Base-by-base conservation (phyloP, 2,113 vertebrate species). In the Thryonomys swinderianus region DNA sequence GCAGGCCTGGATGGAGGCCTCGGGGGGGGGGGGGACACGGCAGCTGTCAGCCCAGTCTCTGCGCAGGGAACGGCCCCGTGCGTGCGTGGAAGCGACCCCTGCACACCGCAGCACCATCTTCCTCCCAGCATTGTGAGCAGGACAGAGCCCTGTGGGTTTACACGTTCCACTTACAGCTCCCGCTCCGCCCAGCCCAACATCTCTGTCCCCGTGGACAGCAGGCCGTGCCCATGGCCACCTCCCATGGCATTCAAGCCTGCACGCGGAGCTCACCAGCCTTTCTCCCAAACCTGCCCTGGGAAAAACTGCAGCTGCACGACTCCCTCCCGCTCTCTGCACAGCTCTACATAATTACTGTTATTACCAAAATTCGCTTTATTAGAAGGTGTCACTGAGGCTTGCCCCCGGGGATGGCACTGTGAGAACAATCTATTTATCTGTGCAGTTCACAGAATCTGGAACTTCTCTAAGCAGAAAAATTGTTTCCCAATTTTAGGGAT, bases 361-460 rank as follows among this genome's bases (percentile, higher is more conserved):
- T 73, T 95, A 89, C 23, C 2, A 32, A 81, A 87, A 89, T 81
- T 51, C 51, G 61, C 80, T 80, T 95, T 66, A 93, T 92, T 95
- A 71, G 71, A 55, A 37, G 57, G 85, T 67, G 88, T 95, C 59
- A 45, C 57, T 73, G 25, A 88, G 89, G 51, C 55, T 79, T 86
- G 51, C 42, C 87, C 69, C 55, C 27, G 87, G 42, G 9, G 7
- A 11, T 6, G 69, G 37, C 25, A 32, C 37, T 94, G 13, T 48
- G 61, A 94, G 82, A 82, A 53, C 25, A 67, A 51, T 57, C 62
- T 81, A 85, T 74, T 89, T 91, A 93, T 53, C 88, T 82, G 76
- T 25, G 8, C 37, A 45, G 78, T 76, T 79, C 85, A 90, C 18
- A 89, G 32, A 67, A 45, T 73, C 90, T 0, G 14, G n/a, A 27